A percentile compares a stretch with the other conserved stretches of the same genome.
Conservation (phyloP, 1,140 invertebrate species). For the Ectropis grisescens region DNA sequence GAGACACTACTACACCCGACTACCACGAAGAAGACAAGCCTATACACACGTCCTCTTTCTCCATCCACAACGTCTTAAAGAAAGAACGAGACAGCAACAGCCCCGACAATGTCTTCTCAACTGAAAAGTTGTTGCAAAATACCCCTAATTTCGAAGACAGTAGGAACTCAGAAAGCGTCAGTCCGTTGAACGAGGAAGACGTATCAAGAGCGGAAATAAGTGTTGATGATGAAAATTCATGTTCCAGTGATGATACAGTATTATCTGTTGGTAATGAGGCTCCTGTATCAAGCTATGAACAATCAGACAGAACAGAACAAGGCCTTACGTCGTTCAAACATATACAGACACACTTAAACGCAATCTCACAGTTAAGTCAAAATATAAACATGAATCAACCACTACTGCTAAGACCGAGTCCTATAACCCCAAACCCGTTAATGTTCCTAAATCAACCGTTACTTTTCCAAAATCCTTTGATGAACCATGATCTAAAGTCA, state of each 20-base stretch:
- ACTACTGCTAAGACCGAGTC: conserved; percentile 53
- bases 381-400: conserved; percentile 58
- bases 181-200: conserved; percentile 40
- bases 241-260: conserved; percentile 77
- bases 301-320: conserved; percentile 26
- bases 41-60: conserved; percentile 54
- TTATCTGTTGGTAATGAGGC: conserved; percentile 77
- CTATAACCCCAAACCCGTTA: conserved; percentile 63
- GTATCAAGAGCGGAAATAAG: conserved; percentile 47
- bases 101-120: conserved; percentile 67
- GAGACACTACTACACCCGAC: conserved; percentile 46
- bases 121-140: conserved; percentile 58
- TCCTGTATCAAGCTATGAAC: conserved; percentile 28
- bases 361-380: conserved; percentile 71
- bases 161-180: conserved; percentile 36
- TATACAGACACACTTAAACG: conserved; percentile 72
- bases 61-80: conserved; percentile 65
- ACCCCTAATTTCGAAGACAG: conserved; percentile 57
- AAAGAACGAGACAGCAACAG: conserved; percentile 60
- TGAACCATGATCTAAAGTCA: conserved; percentile 45
- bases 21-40: conserved; percentile 43
- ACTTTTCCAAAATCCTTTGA: conserved; percentile 54
- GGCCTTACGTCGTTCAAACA: conserved; percentile 71
- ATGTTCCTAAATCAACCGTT: conserved; percentile 66
- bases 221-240: conserved; percentile 68